A percentile compares a stretch with the other conserved stretches of the same genome.
Conservation (phyloP, 2,888 invertebrate genomes). For the Acleris laterana region DNA sequence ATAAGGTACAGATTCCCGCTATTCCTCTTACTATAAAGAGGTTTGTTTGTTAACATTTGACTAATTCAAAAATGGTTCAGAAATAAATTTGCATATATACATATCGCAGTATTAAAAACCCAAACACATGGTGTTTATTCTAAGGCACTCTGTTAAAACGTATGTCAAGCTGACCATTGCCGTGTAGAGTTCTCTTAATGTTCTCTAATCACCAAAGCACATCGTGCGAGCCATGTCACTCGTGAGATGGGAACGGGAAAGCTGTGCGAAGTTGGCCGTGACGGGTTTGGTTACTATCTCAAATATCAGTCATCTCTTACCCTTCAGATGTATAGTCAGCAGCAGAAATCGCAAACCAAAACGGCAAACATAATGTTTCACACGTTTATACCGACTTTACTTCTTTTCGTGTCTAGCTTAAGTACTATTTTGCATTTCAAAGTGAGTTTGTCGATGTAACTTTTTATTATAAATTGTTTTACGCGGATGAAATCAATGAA, state of each 20-base stretch:
- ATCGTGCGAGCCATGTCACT: slow-evolving; percentile 52
- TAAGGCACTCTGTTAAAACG: not conserved
- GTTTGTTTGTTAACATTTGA: too few species aligned
- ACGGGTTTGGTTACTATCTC: slow-evolving; percentile 60
- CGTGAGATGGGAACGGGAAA: slow-evolving; percentile 65
- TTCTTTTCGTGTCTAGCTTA: too few species aligned
- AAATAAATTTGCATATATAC: too few species aligned
- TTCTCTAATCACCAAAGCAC: slow-evolving; percentile 33
- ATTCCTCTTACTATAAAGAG: too few species aligned
- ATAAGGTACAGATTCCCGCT: too few species aligned
- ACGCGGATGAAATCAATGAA: too few species aligned
- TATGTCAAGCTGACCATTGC: not conserved
- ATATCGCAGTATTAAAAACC: not conserved
- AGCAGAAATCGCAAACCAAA: too few species aligned
- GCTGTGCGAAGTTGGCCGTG: slow-evolving; percentile 64
- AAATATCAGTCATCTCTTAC: slow-evolving; percentile 24
- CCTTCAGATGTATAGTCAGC: not conserved
- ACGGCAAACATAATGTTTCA: too few species aligned
- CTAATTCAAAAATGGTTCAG: too few species aligned
- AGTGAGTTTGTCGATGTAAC: not conserved
- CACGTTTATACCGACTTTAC: too few species aligned
- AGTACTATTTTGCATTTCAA: not conserved
- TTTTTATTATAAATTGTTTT: too few species aligned
- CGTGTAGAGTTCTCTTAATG: slow-evolving; percentile 11
- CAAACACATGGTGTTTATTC: not conserved